These are phyloP conservation scores for Bombycilla garrulus DNA, from an alignment of 2,113 vertebrate species.

Conservation along the genomic window DNA sequence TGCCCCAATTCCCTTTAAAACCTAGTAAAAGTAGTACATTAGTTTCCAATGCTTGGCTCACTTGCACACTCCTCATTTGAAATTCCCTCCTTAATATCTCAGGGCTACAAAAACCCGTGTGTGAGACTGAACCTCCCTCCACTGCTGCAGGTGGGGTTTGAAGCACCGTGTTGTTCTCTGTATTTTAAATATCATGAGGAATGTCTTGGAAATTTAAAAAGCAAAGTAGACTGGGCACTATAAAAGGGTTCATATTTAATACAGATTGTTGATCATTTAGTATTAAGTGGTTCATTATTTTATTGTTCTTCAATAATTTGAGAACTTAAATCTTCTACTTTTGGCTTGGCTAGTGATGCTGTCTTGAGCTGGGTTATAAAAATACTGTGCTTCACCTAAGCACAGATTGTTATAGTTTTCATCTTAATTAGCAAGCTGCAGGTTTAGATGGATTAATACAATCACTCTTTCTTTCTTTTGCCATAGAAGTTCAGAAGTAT, in stretches of 20 bases:
- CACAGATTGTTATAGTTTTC: constrained; percentile 64
- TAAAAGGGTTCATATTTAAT: neutral
- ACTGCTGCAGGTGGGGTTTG: neutral
- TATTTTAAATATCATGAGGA: neutral
- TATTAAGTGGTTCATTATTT: neutral
- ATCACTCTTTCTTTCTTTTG: constrained; percentile 50
- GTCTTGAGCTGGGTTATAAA: constrained; percentile 26
- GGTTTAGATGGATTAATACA: constrained; percentile 64
- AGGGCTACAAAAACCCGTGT: accelerated
- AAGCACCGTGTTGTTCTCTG: neutral
- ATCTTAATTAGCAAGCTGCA: constrained; percentile 67
- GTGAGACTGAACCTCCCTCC: neutral
- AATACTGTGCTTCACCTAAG: constrained; percentile 52
- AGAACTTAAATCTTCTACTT: constrained; percentile 11
- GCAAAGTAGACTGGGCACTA: neutral
- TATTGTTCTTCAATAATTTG: constrained; percentile 20
- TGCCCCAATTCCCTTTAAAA: neutral
- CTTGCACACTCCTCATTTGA: neutral
- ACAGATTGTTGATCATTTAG: neutral
- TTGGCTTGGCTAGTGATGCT: constrained; percentile 10
- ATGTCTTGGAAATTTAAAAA: neutral
- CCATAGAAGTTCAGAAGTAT: constrained; percentile 50
- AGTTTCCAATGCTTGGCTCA: neutral
- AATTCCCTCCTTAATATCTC: neutral
- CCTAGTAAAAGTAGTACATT: neutral